Conservation (phyloP, 2,888 invertebrate species). For the Sabatieria punctata region DNA sequence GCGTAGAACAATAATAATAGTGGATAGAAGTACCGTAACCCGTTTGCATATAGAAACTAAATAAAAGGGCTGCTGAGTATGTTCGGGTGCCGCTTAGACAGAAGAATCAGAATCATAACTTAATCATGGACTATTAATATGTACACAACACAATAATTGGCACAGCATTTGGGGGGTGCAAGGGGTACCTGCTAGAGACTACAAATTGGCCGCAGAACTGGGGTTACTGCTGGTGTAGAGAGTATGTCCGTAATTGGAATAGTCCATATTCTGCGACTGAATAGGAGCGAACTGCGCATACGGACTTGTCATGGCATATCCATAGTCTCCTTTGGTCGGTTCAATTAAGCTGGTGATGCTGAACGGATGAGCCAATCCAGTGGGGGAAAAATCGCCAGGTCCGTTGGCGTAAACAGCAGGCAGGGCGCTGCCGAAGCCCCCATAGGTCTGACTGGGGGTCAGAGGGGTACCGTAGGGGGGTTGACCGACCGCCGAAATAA, state of each 20-base stretch:
- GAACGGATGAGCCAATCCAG: conserved; percentile 7
- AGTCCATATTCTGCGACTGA: neutral
- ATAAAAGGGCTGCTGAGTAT: too few relatives aligned
- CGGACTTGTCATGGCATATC: neutral
- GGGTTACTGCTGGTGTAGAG: conserved; percentile 10
- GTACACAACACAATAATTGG: too few relatives aligned
- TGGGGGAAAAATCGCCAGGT: neutral
- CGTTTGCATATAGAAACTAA: too few relatives aligned
- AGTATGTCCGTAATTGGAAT: conserved; percentile 4
- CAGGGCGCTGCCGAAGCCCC: neutral
- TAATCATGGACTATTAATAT: too few relatives aligned
- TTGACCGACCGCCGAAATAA: neutral
- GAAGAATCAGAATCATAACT: too few relatives aligned
- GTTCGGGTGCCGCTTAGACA: too few relatives aligned
- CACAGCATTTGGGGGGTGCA: too few relatives aligned
- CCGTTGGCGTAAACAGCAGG: neutral
- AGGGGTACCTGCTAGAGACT: neutral
- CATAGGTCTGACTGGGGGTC: neutral
- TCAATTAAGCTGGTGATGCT: conserved; percentile 11
- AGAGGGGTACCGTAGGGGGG: too few relatives aligned
- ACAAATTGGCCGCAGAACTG: conserved; percentile 8
- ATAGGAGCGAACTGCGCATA: neutral
- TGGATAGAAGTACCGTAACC: too few relatives aligned
- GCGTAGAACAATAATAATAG: too few relatives aligned
- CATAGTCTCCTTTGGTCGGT: neutral